Base-by-base conservation (phyloP, 2,113 vertebrate genomes). In the Tauraco erythrolophus region DNA sequence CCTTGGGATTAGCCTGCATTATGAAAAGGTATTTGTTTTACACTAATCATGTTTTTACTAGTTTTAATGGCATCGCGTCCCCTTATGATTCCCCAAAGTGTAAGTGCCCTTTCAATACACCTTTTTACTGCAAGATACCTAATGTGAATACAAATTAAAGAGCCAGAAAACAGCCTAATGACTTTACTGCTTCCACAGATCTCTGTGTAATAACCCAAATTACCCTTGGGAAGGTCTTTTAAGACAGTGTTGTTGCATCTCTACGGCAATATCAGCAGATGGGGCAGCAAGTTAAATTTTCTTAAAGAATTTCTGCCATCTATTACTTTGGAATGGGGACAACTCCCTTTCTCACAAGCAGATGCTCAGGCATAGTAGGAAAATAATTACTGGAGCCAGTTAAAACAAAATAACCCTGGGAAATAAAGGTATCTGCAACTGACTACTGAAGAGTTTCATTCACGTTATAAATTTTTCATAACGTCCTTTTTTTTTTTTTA, bases 1-100 rank as follows among this genome's bases (percentile, higher is more conserved):
- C 79, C 98, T 99, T 50, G 99, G 99, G 68, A 97, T 99, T 78
- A 98, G 99, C 95, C 98, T 99, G 68, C 98, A 99, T 91, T 99
- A 98, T 82, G 99, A 99, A 86, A 99, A 99, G 99, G 99, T 99
- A 98, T 91, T 89, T 41, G 74, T 85, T 92, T 96, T 56, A 74
- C 85, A 80, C 7, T 54, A 60, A 51, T 56, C 10, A 25, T 62
- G 8, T 83, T 88, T 76, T 79, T 71, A 64, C 11, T 71, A 22
- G 27, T 89, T 84, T 72, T 91, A 84, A 43, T 78, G 83, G n/a
- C 19, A 76, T 57, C 27, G 33, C 0, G 0, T 68, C 46, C 35
- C 33, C 33, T 71, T 19, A 41, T 43, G 33, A 71, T 60, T 96
- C 43, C 48, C 68, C 87, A 48, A 72, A 84, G 43, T 43, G 37